These are phyloP conservation scores for Drosophila nigrodunni DNA, from an alignment of 1,140 invertebrate genomes.

Conservation along the genomic window DNA sequence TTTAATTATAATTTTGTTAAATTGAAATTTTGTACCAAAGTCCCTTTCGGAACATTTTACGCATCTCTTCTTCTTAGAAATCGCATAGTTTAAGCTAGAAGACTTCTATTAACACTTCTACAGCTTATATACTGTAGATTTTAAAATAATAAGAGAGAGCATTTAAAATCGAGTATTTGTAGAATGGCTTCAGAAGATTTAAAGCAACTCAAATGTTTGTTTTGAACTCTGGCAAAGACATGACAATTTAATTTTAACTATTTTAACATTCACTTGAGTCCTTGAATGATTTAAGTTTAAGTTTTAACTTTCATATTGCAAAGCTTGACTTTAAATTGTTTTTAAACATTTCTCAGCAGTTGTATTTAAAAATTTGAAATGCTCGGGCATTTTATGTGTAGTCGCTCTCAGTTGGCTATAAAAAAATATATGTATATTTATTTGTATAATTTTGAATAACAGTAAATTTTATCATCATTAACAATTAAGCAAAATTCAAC, in stretches of 20 bases:
- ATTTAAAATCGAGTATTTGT: neutral
- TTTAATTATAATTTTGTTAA: too few relatives aligned
- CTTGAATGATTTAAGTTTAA: constrained; percentile 1
- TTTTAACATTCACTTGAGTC: constrained; percentile 1
- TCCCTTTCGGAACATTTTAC: too few relatives aligned
- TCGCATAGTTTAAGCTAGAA: too few relatives aligned
- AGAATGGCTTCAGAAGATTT: neutral
- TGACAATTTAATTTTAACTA: constrained; percentile 17
- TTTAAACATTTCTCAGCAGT: too few relatives aligned
- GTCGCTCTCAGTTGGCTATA: neutral
- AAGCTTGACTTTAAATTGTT: too few relatives aligned
- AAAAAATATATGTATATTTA: neutral
- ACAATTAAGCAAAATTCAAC: neutral
- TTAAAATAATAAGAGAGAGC: neutral
- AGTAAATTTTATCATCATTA: neutral
- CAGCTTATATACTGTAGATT: too few relatives aligned
- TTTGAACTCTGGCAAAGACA: constrained; percentile 27
- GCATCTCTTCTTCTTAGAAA: too few relatives aligned
- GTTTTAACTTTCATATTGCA: neutral
- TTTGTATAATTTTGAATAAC: neutral
- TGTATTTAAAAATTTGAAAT: too few relatives aligned
- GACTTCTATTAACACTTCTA: too few relatives aligned
- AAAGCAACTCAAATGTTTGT: constrained; percentile 2
- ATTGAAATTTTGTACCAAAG: too few relatives aligned
- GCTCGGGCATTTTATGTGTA: neutral